Evolutionary conservation across 2,113 vertebrate species (phyloP).

Genomic region (Chaenocephalus aceratus): DNA sequence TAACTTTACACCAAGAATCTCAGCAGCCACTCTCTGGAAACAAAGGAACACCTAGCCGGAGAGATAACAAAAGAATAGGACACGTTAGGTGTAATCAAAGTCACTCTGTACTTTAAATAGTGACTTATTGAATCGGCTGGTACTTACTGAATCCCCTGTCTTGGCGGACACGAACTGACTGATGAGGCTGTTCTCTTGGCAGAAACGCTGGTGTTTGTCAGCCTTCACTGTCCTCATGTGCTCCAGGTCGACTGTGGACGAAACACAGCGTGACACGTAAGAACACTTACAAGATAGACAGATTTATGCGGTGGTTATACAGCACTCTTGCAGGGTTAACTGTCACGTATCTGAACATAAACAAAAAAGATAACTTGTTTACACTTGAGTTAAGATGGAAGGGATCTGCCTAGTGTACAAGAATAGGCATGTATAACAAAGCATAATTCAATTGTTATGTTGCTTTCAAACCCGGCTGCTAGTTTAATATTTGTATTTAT

Average conservation of each 20-base stretch:
- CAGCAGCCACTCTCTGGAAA: conserved; percentile 97
- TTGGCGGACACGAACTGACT: conserved; percentile 98
- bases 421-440: conserved; percentile 46
- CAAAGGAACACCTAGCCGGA: conserved; percentile 93
- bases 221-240: conserved; percentile 96
- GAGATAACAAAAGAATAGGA: conserved; percentile 42
- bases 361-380: conserved; percentile 75
- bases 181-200: conserved; percentile 94
- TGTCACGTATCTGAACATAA: conserved; percentile 63
- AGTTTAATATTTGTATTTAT: conserved; percentile 1
- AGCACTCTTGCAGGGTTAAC: conserved; percentile 54
- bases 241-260: conserved; percentile 94
- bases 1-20: conserved; percentile 96
- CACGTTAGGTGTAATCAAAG: not conserved
- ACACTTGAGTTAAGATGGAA: conserved; percentile 63
- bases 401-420: conserved; percentile 57
- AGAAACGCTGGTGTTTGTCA: conserved; percentile 96
- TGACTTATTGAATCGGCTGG: conserved; percentile 1
- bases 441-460: conserved; percentile 62
- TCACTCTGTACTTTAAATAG: not conserved
- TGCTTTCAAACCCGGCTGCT: conserved; percentile 42
- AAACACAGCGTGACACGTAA: conserved; percentile 71
- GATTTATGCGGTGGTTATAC: conserved; percentile 55
- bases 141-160: conserved; percentile 96
- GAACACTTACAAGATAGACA: conserved; percentile 47